Base-by-base conservation (phyloP, 92 coral and sea anemone species). In the Epizoanthus stellaris region DNA sequence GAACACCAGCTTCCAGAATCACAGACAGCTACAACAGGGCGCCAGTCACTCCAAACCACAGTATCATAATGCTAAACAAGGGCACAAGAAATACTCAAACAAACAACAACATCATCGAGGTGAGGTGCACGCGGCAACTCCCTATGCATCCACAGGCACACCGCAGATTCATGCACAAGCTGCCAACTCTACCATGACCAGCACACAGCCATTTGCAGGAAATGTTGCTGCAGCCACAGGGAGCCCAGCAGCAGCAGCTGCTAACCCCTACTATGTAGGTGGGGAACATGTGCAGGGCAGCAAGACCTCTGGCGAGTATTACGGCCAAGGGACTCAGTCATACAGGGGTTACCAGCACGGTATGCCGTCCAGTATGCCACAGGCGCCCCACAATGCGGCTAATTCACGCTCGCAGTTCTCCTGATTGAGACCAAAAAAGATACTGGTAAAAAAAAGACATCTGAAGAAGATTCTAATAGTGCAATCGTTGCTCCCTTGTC, bases 301-400 rank as follows among this genome's bases (percentile, higher is more conserved):
- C 83, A 79, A 79, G 72, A 11, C 83, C 2, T 43, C 83, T 23
- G 73, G 83, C 17, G 83, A 79, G 42, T 79, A 79, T 64, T 79
- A 79, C 49, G 21, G 83, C 40, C 83, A 62, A 19, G 61, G 83
- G 14, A 61, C 14, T 63, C 83, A 79, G 21, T 15, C n/a, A 3
- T 79, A 43, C 43, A 79, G 83, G 83, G 59, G 17, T 3, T 79
- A 62, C 66, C 82, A 61, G 5, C 82, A 77, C 13, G 19, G 45
- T 34, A 58, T 75, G 80, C 36, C 67, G 20, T 76, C 82, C 73
- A 54, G 73, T 79, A 79, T 63, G 83, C 10, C 72, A 38, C 83
- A 79, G 83, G 73, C 72, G 14, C 83, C 83, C 43, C 83, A 79
- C 53, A 64, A 12, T 63, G 57, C 72, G 8, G 72, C 83, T 0